These are phyloP conservation scores for Montipora cactus DNA, from an alignment of 64 coral and sea anemone genomes.

Conservation along the genomic window DNA sequence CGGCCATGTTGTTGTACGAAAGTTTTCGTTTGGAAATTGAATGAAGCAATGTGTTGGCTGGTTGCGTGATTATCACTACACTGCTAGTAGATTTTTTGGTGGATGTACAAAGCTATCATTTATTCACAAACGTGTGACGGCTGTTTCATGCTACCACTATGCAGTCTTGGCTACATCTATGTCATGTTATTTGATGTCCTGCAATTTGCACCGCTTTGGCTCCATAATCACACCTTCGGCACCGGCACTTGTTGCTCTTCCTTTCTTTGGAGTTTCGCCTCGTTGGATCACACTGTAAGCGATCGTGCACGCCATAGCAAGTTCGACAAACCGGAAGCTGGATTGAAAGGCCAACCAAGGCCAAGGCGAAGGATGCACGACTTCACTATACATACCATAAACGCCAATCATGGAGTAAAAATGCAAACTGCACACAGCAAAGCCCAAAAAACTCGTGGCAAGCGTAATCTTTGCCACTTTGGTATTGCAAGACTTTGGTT, in stretches of 20 bases:
- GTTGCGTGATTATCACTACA: no score
- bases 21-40: no score
- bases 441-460: constrained; percentile 45
- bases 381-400: constrained; percentile 60
- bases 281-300: constrained; percentile 72
- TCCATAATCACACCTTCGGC: background rate
- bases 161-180: background rate
- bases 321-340: constrained; percentile 58
- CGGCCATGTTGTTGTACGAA: no score
- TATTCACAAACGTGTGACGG: no score
- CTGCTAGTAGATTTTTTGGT: no score
- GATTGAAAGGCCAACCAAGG: constrained; percentile 77
- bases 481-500: background rate
- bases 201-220: background rate
- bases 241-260: background rate
- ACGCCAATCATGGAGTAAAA: constrained; percentile 75
- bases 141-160: no score
- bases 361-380: constrained; percentile 61
- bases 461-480: constrained; percentile 72
- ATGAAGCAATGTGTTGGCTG: no score
- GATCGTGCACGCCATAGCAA: constrained; percentile 63
- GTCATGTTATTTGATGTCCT: background rate
- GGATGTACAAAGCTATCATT: no score
- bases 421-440: constrained; percentile 62
- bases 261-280: background rate